Evolutionary conservation across 2,797 vertebrate species (phyloP).

Genomic region (Rallus crepitans): DNA sequence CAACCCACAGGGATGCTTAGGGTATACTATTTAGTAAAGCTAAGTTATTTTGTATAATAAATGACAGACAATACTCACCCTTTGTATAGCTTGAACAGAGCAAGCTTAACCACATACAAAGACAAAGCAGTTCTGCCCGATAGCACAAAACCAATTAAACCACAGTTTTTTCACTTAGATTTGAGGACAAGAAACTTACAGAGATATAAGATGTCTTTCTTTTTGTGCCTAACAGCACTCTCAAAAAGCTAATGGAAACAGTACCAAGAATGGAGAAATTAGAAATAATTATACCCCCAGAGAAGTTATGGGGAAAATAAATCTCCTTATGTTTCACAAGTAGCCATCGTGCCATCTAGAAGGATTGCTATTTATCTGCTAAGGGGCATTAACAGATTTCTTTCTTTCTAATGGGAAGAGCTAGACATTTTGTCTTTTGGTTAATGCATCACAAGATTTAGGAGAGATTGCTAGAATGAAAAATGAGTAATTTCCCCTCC

Average conservation of each 20-base stretch:
- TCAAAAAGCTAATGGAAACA: not conserved
- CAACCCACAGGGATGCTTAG: not conserved
- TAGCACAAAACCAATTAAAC: not conserved
- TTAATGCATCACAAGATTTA: not conserved
- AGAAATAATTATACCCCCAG: not conserved
- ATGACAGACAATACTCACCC: not conserved
- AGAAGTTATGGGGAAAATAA: not conserved
- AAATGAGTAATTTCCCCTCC: not conserved
- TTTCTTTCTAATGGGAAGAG: not conserved
- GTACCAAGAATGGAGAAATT: not conserved
- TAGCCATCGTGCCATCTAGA: not conserved
- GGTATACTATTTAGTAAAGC: not conserved
- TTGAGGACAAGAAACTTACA: not conserved
- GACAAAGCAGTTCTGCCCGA: not conserved
- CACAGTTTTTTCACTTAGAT: not conserved
- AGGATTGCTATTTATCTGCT: not conserved
- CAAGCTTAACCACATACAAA: not conserved
- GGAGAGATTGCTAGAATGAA: not conserved
- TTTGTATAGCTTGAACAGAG: not conserved
- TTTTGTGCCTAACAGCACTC: not conserved
- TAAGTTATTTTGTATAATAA: not conserved
- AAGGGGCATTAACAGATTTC: not conserved
- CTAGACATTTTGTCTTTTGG: not conserved
- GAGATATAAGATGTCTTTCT: not conserved
- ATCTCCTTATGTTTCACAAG: not conserved